Evolutionary conservation across 2,888 invertebrate species (phyloP).

Genomic region (Pachydiplax longipennis): DNA sequence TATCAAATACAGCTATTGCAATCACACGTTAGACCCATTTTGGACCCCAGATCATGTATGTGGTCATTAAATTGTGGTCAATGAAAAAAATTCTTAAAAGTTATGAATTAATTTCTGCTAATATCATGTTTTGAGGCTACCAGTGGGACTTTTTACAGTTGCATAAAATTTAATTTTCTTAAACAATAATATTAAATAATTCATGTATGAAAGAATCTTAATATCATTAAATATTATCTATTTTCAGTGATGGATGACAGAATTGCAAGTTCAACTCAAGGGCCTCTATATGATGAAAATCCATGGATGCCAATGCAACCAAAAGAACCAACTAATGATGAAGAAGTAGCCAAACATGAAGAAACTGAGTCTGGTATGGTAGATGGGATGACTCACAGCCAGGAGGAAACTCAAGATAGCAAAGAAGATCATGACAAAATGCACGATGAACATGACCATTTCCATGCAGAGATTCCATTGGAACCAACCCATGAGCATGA

Average conservation of each 20-base stretch:
- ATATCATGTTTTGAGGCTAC: too few relatives aligned
- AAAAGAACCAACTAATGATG: background rate
- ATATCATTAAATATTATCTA: background rate
- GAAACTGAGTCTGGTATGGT: background rate
- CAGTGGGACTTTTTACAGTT: too few relatives aligned
- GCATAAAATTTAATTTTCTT: too few relatives aligned
- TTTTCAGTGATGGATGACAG: slow-evolving; percentile 10
- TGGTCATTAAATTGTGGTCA: too few relatives aligned
- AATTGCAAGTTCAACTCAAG: background rate
- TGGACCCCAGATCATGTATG: too few relatives aligned
- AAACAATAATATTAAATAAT: too few relatives aligned
- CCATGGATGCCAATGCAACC: slow-evolving; percentile 36
- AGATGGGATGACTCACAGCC: background rate
- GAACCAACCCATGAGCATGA: background rate
- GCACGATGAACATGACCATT: background rate
- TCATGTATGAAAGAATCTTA: too few relatives aligned
- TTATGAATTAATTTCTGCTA: too few relatives aligned
- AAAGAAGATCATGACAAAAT: background rate
- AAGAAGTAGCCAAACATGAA: background rate
- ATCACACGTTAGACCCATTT: too few relatives aligned
- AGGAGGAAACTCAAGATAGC: background rate
- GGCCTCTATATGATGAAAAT: background rate
- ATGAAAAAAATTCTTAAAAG: too few relatives aligned
- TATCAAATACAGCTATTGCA: too few relatives aligned
- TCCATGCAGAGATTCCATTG: background rate